These are phyloP conservation scores for Philaethria dido DNA, from an alignment of 2,888 invertebrate species.

Conservation along the genomic window DNA sequence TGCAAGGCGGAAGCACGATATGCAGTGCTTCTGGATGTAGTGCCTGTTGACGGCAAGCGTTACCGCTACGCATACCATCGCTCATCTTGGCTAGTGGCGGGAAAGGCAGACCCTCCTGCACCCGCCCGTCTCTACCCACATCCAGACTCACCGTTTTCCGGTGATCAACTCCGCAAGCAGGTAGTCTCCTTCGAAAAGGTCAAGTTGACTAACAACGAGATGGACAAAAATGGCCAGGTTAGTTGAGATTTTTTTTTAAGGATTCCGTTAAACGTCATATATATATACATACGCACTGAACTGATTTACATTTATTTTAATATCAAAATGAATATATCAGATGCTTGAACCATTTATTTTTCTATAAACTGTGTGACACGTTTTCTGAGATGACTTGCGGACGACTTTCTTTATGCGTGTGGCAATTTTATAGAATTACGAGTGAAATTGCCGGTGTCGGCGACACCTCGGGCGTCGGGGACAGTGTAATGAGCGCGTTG, in stretches of 20 bases:
- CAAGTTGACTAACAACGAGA: slow-evolving; percentile 98
- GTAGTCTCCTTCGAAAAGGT: slow-evolving; percentile 99
- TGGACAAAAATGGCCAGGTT: slow-evolving; percentile 98
- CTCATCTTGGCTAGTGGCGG: slow-evolving; percentile 98
- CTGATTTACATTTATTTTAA: no score
- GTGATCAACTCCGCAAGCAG: slow-evolving; percentile 97
- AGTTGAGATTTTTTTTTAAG: slow-evolving; percentile 56
- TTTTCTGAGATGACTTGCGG: slow-evolving; percentile 56
- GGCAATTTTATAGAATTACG: slow-evolving; percentile 76
- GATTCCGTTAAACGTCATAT: not conserved
- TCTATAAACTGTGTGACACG: slow-evolving; percentile 46
- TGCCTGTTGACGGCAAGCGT: slow-evolving; percentile 97
- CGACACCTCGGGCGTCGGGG: slow-evolving; percentile 76
- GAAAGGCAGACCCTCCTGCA: slow-evolving; percentile 99
- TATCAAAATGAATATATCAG: not conserved
- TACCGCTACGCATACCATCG: slow-evolving; percentile 99
- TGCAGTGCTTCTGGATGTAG: slow-evolving; percentile 97
- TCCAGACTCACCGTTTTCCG: slow-evolving; percentile 97
- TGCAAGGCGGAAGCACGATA: slow-evolving; percentile 92
- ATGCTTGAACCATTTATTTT: slow-evolving; percentile 19
- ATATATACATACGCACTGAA: not conserved
- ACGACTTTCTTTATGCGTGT: slow-evolving; percentile 66
- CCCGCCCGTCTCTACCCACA: slow-evolving; percentile 97
- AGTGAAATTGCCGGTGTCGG: slow-evolving; percentile 69
- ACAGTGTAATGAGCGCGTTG: slow-evolving; percentile 72